Conservation (phyloP, 2,113 vertebrate genomes). For the Nestor notabilis region DNA sequence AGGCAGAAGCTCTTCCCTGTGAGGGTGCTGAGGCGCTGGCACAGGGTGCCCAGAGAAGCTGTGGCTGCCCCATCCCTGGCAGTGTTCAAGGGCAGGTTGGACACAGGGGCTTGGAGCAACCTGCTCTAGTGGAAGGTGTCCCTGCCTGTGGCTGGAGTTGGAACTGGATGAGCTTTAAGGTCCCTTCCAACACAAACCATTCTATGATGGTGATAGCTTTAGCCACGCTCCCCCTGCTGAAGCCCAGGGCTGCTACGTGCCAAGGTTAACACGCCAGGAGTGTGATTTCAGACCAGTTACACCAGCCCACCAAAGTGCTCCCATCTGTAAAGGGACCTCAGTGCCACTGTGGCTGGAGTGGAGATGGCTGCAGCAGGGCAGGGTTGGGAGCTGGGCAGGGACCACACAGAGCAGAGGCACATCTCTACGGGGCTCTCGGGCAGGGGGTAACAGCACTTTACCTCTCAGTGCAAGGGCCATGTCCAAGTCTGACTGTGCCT, state of each 20-base stretch:
- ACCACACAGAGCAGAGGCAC: not conserved
- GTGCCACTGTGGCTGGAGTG: accelerated
- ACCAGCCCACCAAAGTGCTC: not conserved
- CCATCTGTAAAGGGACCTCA: not conserved
- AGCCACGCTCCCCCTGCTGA: not conserved
- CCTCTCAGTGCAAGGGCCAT: slow-evolving; percentile 76
- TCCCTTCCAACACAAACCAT: not conserved
- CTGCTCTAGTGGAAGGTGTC: not conserved
- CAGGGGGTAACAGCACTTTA: slow-evolving; percentile 39
- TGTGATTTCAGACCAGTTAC: not conserved
- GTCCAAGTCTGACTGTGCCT: not conserved
- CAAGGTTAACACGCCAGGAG: not conserved
- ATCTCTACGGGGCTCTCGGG: not conserved
- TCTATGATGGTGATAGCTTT: not conserved
- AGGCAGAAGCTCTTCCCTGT: no score
- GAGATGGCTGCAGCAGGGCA: not conserved
- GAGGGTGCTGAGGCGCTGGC: no score
- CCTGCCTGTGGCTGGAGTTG: not conserved
- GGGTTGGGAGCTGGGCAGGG: not conserved
- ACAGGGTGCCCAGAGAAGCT: no score
- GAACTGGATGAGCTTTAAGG: not conserved
- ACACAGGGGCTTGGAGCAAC: not conserved
- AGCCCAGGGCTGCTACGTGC: not conserved
- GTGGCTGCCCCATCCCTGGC: not conserved
- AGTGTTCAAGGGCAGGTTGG: not conserved